These are phyloP conservation scores for Sigmodon hispidus DNA, from an alignment of 2,113 vertebrate genomes.

Conservation along the genomic window DNA sequence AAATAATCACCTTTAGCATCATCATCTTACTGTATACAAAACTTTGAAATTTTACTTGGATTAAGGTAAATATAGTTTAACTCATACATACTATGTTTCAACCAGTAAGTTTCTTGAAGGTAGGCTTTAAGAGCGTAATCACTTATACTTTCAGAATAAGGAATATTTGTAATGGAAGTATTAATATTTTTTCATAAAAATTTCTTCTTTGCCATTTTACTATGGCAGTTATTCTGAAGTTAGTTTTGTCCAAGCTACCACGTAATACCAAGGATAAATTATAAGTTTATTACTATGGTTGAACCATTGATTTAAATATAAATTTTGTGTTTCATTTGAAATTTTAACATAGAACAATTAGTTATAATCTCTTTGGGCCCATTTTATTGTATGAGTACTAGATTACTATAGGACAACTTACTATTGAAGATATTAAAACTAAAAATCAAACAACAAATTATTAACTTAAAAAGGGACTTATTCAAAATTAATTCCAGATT, in stretches of 20 bases:
- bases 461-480: not conserved
- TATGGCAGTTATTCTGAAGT: not conserved
- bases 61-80: not conserved
- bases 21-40: not conserved
- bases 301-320: not conserved
- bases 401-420: not conserved
- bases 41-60: not conserved
- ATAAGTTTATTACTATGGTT: not conserved
- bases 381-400: not conserved
- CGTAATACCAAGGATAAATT: not conserved
- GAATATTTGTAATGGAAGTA: not conserved
- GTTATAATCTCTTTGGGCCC: not conserved
- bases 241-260: not conserved
- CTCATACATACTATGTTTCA: not conserved
- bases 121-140: not conserved
- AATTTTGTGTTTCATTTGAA: not conserved
- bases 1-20: not conserved
- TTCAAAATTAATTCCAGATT: not conserved
- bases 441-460: not conserved
- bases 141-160: not conserved
- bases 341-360: not conserved
- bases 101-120: not conserved
- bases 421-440: not conserved
- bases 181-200: not conserved
- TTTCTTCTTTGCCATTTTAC: not conserved